Conservation (phyloP, 1,140 invertebrate species). For the Paracyclopina nana region DNA sequence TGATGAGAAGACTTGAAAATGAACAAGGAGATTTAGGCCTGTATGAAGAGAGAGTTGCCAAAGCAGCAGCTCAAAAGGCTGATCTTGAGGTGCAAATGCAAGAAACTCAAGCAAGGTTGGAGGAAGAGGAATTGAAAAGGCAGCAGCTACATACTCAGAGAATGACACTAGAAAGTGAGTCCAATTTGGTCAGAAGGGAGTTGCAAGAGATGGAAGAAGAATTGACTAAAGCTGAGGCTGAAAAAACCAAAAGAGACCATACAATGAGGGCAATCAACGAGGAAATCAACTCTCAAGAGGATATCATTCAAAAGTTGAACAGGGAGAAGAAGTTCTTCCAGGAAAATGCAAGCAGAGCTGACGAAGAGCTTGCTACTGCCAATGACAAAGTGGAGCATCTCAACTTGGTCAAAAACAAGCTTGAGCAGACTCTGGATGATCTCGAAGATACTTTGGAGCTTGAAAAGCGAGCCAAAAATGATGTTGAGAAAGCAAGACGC, state of each 20-base stretch:
- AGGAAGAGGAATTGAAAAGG: conserved; percentile 24
- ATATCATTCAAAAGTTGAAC: conserved; percentile 32
- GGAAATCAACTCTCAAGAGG: conserved; percentile 36
- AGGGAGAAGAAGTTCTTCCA: conserved; percentile 37
- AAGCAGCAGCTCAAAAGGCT: conserved; percentile 13
- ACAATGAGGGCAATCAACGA: conserved; percentile 33
- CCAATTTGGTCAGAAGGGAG: conserved; percentile 19
- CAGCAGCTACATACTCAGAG: conserved; percentile 21
- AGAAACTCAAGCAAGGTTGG: conserved; percentile 35
- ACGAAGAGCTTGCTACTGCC: conserved; percentile 51
- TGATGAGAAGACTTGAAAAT: conserved; percentile 5
- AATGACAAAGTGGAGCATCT: conserved; percentile 99
- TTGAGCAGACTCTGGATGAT: conserved; percentile 94
- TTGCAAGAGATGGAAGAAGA: conserved; percentile 24
- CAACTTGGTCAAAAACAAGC: conserved; percentile 62
- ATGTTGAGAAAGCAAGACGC: conserved; percentile 88
- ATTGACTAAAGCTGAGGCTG: conserved; percentile 30
- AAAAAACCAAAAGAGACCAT: conserved; percentile 34
- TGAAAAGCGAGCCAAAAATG: conserved; percentile 97
- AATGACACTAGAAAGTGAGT: conserved; percentile 22
- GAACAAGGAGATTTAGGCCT: conserved; percentile 7
- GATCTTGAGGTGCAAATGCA: conserved; percentile 24
- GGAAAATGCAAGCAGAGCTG: conserved; percentile 34
- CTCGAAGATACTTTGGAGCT: conserved; percentile 91
- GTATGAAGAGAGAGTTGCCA: conserved; percentile 3